Base-by-base conservation (phyloP, 2,888 invertebrate genomes). In the Apamea crenata region DNA sequence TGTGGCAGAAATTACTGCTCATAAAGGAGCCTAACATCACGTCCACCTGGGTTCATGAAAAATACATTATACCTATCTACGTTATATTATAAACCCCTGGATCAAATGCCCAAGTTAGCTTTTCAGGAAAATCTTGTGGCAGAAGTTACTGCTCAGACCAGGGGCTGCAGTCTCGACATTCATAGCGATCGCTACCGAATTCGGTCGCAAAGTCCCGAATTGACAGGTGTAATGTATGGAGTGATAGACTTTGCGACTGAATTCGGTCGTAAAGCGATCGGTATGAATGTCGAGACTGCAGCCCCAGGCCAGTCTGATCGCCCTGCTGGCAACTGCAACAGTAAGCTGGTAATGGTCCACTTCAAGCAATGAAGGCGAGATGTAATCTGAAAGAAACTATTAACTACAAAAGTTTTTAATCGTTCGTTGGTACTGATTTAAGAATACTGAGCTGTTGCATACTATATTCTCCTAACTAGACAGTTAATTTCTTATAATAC, bases 1-100 rank as follows among this genome's bases (percentile, higher is more conserved):
- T 47, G 21, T 29, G 14, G 14, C 7, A 44, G 12, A 44, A 69
- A 25, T 50, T 50, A 32, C 32, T 69, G 4, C 14, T 16, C 16
- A 99, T 99, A 92, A 99, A 99, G 78, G 98, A 99, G 67, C 99
- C 98, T 68, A 99, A 96, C 98, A 99, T 98, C 78, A 98, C 97
- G 92, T 99, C 99, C n/a, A 99, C 98, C 98, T 98, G 88, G 53
- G 67, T 88, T 47, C 29, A 84, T 32, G 44, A 14, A 68, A 29
- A 53, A 6, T 0, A 18, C 32, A 32, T n/a, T 63, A 50, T 40
- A 44, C 6, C 12, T 56, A 71, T 16, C 8, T 16, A 18, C 10
- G 8, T 69, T 47, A n/a, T 14, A 18, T 2, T 44, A 44, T 29
- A 29, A n/a, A 36, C 14, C n/a, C n/a, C 44, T 44, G 7, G 10